phyloP scores from a whole-genome alignment of 2,888 invertebrate genomes.

The Drosophila macrospina region DNA sequence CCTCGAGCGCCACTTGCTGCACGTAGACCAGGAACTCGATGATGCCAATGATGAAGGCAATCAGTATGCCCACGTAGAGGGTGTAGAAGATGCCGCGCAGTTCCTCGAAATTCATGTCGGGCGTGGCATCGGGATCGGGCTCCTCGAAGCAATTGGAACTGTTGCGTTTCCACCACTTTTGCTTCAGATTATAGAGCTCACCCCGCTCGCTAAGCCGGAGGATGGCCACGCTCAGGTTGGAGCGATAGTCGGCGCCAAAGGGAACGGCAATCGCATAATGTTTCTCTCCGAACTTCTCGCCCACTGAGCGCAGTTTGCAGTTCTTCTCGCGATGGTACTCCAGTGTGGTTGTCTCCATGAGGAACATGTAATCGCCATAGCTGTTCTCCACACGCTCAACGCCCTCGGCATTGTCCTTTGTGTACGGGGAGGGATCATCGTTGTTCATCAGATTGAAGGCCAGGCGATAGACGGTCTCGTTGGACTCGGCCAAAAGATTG shows the following conservation, averaged over 20 bases:
- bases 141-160: slow-evolving; percentile 83
- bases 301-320: slow-evolving; percentile 92
- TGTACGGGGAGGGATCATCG: slow-evolving; percentile 92
- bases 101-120: slow-evolving; percentile 86
- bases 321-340: slow-evolving; percentile 94
- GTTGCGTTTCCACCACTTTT: slow-evolving; percentile 95
- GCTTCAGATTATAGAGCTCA: slow-evolving; percentile 91
- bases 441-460: slow-evolving; percentile 96
- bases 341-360: slow-evolving; percentile 98
- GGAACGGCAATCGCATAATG: slow-evolving; percentile 98
- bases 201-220: slow-evolving; percentile 96
- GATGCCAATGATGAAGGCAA: slow-evolving; percentile 91
- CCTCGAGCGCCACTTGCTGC: slow-evolving; percentile 90
- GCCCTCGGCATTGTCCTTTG: slow-evolving; percentile 92
- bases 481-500: slow-evolving; percentile 94
- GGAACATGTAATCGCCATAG: slow-evolving; percentile 93
- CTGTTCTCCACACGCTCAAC: slow-evolving; percentile 91
- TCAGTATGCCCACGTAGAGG: slow-evolving; percentile 89
- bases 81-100: slow-evolving; percentile 96
- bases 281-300: slow-evolving; percentile 93
- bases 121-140: slow-evolving; percentile 58
- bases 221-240: slow-evolving; percentile 93
- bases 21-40: slow-evolving; percentile 94
- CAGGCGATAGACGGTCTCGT: slow-evolving; percentile 93
- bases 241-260: slow-evolving; percentile 90